phyloP scores from a whole-genome alignment of 2,113 vertebrate species.

The Epinephelus cyanopodus region DNA sequence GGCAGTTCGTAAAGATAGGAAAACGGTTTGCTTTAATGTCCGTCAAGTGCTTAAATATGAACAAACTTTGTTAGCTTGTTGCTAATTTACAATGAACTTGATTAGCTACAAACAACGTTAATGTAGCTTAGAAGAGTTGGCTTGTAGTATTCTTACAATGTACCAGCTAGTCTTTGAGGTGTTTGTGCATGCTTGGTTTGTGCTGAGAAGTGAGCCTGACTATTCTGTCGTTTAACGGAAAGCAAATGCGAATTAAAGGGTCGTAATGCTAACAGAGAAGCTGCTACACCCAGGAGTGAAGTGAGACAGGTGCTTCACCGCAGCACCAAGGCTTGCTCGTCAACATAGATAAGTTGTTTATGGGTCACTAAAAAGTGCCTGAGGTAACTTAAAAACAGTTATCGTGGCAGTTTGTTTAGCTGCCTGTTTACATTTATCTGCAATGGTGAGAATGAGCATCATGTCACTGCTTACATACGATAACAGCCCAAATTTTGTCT shows the following conservation, averaged over 20 bases:
- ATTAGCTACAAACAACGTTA: not conserved
- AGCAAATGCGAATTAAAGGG: not conserved
- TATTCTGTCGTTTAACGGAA: not conserved
- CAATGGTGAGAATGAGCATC: too few species aligned
- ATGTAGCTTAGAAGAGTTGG: not conserved
- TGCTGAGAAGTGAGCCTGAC: not conserved
- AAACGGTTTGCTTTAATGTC: not conserved
- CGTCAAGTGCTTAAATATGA: not conserved
- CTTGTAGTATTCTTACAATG: not conserved
- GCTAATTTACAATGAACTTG: not conserved
- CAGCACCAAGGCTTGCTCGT: too few species aligned
- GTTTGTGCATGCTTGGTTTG: not conserved
- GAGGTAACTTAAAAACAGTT: not conserved
- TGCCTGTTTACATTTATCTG: not conserved
- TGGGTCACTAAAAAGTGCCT: not conserved
- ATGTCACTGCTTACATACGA: too few species aligned
- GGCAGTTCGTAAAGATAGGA: not conserved
- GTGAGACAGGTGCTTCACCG: not conserved
- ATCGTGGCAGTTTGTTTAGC: not conserved
- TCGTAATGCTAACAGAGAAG: not conserved
- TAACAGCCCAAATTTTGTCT: too few species aligned
- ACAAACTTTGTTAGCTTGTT: constrained; percentile 5
- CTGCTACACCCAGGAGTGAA: not conserved
- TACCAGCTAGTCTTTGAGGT: not conserved
- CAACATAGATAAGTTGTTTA: not conserved